Percentiles rank a stretch among this genome's conserved stretches.
Conservation (phyloP, 2,113 vertebrate genomes). For the Neotragus pygmaeus region DNA sequence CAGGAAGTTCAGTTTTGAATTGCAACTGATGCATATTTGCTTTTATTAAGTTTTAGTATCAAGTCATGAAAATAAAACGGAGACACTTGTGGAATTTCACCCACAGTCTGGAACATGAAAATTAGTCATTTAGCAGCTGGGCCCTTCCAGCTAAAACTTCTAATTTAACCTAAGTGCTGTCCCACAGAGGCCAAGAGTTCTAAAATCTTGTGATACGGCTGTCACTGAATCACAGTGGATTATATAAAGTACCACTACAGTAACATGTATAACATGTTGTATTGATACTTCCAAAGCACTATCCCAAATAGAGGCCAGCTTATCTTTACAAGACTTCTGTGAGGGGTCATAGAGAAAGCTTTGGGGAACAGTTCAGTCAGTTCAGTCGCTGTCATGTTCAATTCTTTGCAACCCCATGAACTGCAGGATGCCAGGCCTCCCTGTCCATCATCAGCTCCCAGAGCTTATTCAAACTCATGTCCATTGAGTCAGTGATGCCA, state of each 20-base stretch:
- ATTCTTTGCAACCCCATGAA: neutral
- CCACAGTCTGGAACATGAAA: neutral
- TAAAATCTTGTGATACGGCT: neutral
- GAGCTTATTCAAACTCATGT: neutral
- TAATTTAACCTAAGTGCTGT: no score
- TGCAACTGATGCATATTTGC: neutral
- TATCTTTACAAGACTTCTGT: neutral
- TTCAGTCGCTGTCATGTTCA: rapidly evolving
- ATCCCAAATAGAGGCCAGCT: neutral
- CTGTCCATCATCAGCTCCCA: neutral
- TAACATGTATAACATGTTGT: neutral
- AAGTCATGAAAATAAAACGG: neutral
- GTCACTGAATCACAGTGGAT: rapidly evolving
- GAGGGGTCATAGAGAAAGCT: neutral
- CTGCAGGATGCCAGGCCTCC: neutral
- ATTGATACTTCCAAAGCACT: neutral
- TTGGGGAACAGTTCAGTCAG: neutral
- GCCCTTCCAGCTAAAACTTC: neutral
- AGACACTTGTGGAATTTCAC: neutral
- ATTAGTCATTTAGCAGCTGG: neutral
- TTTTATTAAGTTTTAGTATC: conserved; percentile 24
- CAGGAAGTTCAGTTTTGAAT: neutral
- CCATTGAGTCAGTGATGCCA: neutral
- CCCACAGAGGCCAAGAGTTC: neutral
- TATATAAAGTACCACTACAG: neutral